A percentile compares a stretch with the other conserved stretches of the same genome.
Evolutionary conservation across 30 jellyfish, hydroid and myxozoan species (phyloP).

Genomic region (Nemopilema nomurai): DNA sequence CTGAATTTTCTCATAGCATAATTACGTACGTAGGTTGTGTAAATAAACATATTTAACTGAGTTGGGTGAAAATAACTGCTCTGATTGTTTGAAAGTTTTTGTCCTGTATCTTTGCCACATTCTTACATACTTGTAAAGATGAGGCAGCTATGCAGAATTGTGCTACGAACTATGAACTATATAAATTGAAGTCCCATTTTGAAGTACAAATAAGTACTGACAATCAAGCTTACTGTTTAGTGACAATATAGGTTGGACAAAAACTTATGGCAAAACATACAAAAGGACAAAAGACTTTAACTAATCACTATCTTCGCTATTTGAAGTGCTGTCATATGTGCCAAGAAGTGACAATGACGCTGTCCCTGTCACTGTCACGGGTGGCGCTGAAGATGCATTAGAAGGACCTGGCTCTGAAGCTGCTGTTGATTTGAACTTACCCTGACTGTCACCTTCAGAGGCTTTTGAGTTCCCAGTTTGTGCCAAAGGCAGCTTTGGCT

Average conservation of each 20-base stretch:
- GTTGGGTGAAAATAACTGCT: background rate
- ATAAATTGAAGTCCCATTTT: too few species aligned
- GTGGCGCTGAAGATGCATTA: background rate
- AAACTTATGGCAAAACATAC: too few species aligned
- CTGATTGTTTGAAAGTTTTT: background rate
- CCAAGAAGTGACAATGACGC: slow-evolving; percentile 47
- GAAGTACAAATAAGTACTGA: too few species aligned
- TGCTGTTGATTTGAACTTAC: background rate
- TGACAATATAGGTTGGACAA: background rate
- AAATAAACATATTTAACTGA: background rate
- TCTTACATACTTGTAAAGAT: too few species aligned
- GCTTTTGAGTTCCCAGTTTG: background rate
- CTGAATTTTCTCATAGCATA: background rate
- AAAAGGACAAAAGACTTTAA: background rate
- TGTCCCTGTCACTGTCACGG: background rate
- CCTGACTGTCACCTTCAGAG: background rate
- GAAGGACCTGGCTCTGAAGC: background rate
- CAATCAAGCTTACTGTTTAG: too few species aligned
- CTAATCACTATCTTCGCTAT: slow-evolving; percentile 48
- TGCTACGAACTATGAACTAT: too few species aligned
- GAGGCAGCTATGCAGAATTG: too few species aligned
- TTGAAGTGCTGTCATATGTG: slow-evolving; percentile 59
- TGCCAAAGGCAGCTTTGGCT: background rate
- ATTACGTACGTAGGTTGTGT: background rate
- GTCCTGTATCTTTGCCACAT: background rate